Conservation (phyloP, 2,888 invertebrate species). For the Agonopterix subpropinquella region DNA sequence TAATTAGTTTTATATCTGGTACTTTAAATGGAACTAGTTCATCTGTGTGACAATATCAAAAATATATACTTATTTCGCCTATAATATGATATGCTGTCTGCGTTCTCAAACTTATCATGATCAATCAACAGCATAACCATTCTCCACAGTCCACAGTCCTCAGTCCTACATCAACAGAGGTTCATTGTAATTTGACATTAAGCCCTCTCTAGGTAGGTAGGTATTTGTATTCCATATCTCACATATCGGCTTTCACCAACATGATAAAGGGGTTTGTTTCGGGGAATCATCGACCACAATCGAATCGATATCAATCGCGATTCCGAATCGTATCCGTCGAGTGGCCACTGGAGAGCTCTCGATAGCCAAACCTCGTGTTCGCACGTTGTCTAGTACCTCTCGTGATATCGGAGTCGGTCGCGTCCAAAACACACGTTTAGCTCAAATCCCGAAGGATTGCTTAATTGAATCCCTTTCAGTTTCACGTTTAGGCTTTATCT, state of each 20-base stretch:
- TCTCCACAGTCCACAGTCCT: too few species aligned
- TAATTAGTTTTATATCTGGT: too few species aligned
- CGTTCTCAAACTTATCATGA: too few species aligned
- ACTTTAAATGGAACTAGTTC: too few species aligned
- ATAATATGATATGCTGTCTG: too few species aligned
- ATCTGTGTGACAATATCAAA: too few species aligned
- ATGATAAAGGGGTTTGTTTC: conserved; percentile 36
- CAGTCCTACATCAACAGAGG: too few species aligned
- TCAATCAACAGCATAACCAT: too few species aligned
- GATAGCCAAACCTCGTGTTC: conserved; percentile 35
- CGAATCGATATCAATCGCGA: conserved; percentile 33
- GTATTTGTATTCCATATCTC: too few species aligned
- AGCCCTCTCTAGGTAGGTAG: too few species aligned
- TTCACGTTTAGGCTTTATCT: neutral
- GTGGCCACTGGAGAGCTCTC: conserved; percentile 39
- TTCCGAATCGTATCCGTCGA: conserved; percentile 54
- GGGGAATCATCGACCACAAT: conserved; percentile 32
- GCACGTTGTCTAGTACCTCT: conserved; percentile 41
- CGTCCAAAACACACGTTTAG: conserved; percentile 41
- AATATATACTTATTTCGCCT: too few species aligned
- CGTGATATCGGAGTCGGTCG: conserved; percentile 30
- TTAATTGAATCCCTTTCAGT: conserved; percentile 46
- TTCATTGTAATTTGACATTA: too few species aligned
- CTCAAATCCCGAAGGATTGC: conserved; percentile 33
- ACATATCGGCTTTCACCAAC: conserved; percentile 14